Evolutionary conservation across 2,888 invertebrate genomes (phyloP).

Genomic region (Margaritifera margaritifera): DNA sequence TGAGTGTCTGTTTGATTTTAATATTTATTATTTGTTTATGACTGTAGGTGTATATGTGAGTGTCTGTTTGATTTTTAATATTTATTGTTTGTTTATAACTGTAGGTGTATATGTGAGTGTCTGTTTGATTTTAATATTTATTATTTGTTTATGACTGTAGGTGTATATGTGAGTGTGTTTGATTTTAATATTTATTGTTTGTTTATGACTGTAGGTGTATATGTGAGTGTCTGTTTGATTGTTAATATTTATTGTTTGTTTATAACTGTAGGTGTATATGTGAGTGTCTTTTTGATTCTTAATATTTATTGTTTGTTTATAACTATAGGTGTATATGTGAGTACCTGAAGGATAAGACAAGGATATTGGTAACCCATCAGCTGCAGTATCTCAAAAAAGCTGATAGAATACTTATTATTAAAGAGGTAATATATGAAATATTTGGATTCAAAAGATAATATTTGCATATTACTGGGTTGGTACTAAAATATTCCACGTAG

Average conservation of each 20-base stretch:
- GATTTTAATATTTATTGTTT: not conserved
- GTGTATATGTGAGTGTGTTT: slow-evolving; percentile 73
- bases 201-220: slow-evolving; percentile 33
- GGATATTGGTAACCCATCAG: slow-evolving; percentile 87
- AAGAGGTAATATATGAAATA: slow-evolving; percentile 53
- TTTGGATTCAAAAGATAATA: too few species aligned
- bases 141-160: slow-evolving; percentile 16
- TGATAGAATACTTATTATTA: slow-evolving; percentile 70
- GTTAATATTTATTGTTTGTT: not conserved
- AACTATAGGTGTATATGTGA: slow-evolving; percentile 62
- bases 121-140: slow-evolving; percentile 67
- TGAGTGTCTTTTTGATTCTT: slow-evolving; percentile 75
- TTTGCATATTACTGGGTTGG: too few species aligned
- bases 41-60: slow-evolving; percentile 68
- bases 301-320: not conserved
- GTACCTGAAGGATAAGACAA: slow-evolving; percentile 81
- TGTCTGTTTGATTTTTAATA: slow-evolving; percentile 74
- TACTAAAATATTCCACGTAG: too few species aligned
- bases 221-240: slow-evolving; percentile 77
- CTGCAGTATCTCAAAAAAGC: slow-evolving; percentile 79
- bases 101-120: slow-evolving; percentile 74
- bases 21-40: not conserved
- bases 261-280: slow-evolving; percentile 35
- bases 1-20: slow-evolving; percentile 76
- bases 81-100: not conserved